Base-by-base conservation (phyloP, 2,888 invertebrate genomes). In the Drosophila meridiana region DNA sequence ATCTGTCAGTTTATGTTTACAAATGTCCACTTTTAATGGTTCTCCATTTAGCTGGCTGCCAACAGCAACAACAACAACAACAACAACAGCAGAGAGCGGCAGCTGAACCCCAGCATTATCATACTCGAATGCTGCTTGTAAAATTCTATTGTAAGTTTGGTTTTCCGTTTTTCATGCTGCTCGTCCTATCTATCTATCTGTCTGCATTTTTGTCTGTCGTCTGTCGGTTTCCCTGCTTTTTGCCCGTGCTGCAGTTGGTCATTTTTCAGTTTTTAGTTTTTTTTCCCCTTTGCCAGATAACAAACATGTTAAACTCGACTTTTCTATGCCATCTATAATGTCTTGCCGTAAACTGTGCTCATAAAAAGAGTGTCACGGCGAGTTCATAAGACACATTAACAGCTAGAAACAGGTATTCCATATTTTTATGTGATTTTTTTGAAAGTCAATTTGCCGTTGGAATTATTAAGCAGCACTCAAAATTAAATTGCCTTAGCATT, bases 1-100 rank as follows among this genome's bases (percentile, higher is more conserved):
- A 90, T 86, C 85, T 86, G 90, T 90, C 90, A 88, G 85, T 90
- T 86, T 86, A 86, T 85, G 85, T 86, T 90, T 86, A 86, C 89
- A 86, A 90, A 90, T 88, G 85, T 86, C 89, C 87, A 83, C 81
- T 86, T 88, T 90, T 86, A 90, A 86, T 86, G 89, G 85, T 74
- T 82, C 83, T 69, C 83, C 85, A 86, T 86, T 86, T 88, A 83
- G 80, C 76, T 69, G 62, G 56, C 53, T 66, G 66, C 57, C 59
- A 76, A 47, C 58, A 63, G 38, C 14, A 42, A 20, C 40, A 52
- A 13, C 48, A 59, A n/a, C 13, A 28, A 26, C 45, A 45, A 9
- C 13, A 14, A 2, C 7, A 9, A 9, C 1, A 42, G 7, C n/a
- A 5, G 11, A 4, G 14, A 57, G 20, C 32, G 42, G n/a, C 8